Base-by-base conservation (phyloP, 1,140 invertebrate genomes). In the Hycleus cichorii region DNA sequence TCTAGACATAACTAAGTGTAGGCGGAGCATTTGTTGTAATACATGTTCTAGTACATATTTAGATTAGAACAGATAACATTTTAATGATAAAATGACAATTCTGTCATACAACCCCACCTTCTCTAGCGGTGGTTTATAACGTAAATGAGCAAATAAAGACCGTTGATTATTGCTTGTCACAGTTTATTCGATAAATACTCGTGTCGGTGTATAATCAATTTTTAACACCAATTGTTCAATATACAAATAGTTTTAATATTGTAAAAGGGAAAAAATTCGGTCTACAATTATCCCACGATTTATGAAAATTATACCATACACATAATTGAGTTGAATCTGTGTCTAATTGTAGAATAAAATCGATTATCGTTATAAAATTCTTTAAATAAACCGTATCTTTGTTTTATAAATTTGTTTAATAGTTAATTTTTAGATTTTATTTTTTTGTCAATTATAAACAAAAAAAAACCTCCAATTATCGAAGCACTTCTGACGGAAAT, bases 21-120 rank as follows among this genome's bases (percentile, higher is more conserved):
- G 51, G 51, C 51, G 51, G 39, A 45, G 51, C 51, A 8, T 32
- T 42, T n/a, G 11, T 32, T 32, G 51, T 53, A 51, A 51, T 51
- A 51, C 38, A 51, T 43, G 49, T 51, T 40, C 32, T 24, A 39
- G 32, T 51, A 45, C 51, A 32, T 45, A 53, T 44, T 53, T 53
- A 53, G 50, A 53, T 53, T 10, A 54, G 4, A 43, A 39, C 52
- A 12, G 52, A 55, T 55, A 47, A 55, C 12, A 32, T 43, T 10
- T 47, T 55, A 52, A 55, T 44, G 52, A 55, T 55, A 55, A 55
- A 55, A 55, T 55, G 52, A 55, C 52, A 55, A 55, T 55, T 55
- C 12, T 55, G 52, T 55, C 52, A 55, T 39, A 55, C 10, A 55
- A 47, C 45, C 38, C 18, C 52, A 27, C 52, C 52, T 39, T 43